Conservation (phyloP, 2,888 invertebrate species). For the Cerceris rybyensis region DNA sequence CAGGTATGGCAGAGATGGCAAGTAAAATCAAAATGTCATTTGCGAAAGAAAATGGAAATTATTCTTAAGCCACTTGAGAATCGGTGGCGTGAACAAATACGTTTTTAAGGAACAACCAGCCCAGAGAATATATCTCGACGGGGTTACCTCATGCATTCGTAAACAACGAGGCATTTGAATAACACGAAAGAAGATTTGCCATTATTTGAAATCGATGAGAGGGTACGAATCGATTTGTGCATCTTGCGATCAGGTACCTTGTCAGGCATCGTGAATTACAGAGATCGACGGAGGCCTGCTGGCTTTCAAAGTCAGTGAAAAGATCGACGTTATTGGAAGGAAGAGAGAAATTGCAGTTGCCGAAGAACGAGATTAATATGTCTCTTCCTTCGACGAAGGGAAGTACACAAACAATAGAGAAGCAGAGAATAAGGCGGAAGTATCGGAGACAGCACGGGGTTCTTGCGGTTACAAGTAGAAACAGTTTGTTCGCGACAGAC, state of each 20-base stretch:
- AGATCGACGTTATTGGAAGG: neutral
- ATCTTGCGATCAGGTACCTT: constrained; percentile 12
- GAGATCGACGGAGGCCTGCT: neutral
- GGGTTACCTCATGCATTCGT: constrained; percentile 7
- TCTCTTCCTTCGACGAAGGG: neutral
- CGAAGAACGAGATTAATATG: constrained; percentile 1
- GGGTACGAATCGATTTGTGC: neutral
- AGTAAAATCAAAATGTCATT: neutral
- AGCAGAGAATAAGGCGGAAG: neutral
- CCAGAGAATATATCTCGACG: neutral
- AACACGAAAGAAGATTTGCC: constrained; percentile 12
- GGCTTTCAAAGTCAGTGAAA: neutral
- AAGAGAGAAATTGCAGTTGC: neutral
- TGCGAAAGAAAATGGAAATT: neutral
- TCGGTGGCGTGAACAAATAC: neutral
- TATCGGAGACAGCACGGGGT: neutral
- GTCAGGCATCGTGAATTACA: constrained; percentile 1
- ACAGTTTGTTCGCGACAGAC: neutral
- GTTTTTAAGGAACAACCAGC: neutral
- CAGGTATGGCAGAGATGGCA: too few species aligned
- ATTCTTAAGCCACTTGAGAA: neutral
- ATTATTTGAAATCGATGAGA: constrained; percentile 36
- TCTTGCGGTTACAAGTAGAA: neutral
- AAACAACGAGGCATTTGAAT: constrained; percentile 12
- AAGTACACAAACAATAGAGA: neutral